phyloP scores from a whole-genome alignment of 2,113 vertebrate species.

The Tringa solitaria region DNA sequence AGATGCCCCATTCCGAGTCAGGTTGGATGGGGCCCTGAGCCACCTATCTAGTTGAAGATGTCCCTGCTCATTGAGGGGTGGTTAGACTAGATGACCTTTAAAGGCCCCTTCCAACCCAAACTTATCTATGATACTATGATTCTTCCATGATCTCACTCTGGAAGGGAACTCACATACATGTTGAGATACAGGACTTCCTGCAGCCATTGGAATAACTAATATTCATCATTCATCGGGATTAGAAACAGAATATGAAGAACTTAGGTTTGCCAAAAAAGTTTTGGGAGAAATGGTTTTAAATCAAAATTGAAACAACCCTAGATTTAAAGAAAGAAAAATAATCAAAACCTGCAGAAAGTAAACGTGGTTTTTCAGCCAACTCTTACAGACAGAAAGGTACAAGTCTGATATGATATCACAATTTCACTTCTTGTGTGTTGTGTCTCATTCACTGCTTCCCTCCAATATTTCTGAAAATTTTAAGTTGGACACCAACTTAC shows the following conservation, averaged over 20 bases:
- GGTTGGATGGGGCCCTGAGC: not conserved
- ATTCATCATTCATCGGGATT: not conserved
- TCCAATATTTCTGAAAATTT: not conserved
- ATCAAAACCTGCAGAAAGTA: not conserved
- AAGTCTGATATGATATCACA: not conserved
- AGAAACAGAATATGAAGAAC: not conserved
- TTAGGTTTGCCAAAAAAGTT: not conserved
- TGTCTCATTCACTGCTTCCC: not conserved
- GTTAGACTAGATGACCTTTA: not conserved
- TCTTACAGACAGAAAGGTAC: not conserved
- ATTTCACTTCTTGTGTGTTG: not conserved
- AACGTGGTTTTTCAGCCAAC: not conserved
- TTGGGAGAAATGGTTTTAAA: not conserved
- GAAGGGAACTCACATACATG: fast-evolving
- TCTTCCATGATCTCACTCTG: not conserved
- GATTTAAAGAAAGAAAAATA: not conserved
- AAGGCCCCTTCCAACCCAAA: not conserved
- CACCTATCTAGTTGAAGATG: not conserved
- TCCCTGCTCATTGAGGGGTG: not conserved
- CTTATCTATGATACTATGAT: not conserved
- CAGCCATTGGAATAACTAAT: not conserved
- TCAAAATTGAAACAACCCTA: not conserved
- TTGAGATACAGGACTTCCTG: not conserved
- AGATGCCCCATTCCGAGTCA: not conserved
- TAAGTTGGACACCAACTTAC: not conserved